Conservation (phyloP, 2,888 invertebrate species). For the Melinaea marsaeus region DNA sequence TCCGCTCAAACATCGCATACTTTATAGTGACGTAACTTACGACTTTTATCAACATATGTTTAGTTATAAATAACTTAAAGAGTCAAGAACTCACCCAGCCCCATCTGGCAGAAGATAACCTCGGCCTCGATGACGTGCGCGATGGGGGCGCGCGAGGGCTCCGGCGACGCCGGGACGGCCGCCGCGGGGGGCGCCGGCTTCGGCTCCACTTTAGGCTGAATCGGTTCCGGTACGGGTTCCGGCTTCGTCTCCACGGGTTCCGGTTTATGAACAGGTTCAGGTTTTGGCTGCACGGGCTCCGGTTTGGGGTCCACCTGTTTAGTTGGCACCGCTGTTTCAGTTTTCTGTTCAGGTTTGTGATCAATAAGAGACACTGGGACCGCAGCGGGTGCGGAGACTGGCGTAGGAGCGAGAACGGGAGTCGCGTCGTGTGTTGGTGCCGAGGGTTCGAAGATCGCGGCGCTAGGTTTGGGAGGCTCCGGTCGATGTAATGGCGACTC, state of each 20-base stretch:
- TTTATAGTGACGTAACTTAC: conserved; percentile 21
- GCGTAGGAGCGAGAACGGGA: conserved; percentile 57
- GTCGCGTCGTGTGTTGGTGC: conserved; percentile 32
- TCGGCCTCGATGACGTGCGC: conserved; percentile 80
- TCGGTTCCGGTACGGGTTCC: conserved; percentile 23
- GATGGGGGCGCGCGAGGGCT: conserved; percentile 51
- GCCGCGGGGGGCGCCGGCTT: conserved; percentile 25
- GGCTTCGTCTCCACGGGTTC: conserved; percentile 32
- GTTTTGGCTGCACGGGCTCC: conserved; percentile 45
- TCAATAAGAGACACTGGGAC: conserved; percentile 33
- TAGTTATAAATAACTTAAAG: conserved; percentile 7
- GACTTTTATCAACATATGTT: neutral
- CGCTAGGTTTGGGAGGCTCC: conserved; percentile 40
- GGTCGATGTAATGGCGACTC: conserved; percentile 68
- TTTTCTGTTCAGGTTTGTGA: conserved; percentile 31
- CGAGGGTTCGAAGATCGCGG: conserved; percentile 40
- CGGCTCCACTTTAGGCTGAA: conserved; percentile 34
- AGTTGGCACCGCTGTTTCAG: conserved; percentile 23
- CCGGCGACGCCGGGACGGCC: conserved; percentile 34
- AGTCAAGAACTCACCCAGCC: conserved; percentile 77
- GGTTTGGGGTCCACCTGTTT: conserved; percentile 40
- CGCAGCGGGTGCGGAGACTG: conserved; percentile 35
- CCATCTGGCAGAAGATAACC: conserved; percentile 84
- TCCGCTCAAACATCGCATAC: too few relatives aligned
- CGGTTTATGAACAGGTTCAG: conserved; percentile 39